Base-by-base conservation (phyloP, 2,797 vertebrate species). In the Alauda arvensis region DNA sequence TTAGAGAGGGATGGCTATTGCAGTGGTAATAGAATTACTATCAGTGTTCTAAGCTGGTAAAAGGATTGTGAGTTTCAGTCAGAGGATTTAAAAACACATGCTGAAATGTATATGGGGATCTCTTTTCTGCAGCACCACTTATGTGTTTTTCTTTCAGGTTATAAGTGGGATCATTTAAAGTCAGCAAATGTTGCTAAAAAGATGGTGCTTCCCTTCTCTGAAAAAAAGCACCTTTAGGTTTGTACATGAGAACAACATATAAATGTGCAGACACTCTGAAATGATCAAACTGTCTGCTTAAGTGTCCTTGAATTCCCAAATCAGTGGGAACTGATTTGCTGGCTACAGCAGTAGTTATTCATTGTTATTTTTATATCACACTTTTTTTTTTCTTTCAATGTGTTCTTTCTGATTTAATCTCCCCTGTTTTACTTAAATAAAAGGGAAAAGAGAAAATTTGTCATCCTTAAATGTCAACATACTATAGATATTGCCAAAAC, bases 11-110 rank as follows among this genome's bases (percentile, higher is more conserved):
- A 91, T 88, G 90, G 92, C 74, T 87, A 76, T 88, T 91, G 80
- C 86, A 56, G 71, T 55, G 77, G 87, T 95, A 90, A 91, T 91
- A 91, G 91, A 96, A 96, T 96, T 94, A 94, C 78, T 95, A 77
- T 91, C 93, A 69, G 28, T 84, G 88, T 96, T 92, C 89, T 81
- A 63, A 90, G 94, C 86, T 91, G 81, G 94, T 91, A 88, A 95
- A 95, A 94, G 86, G 91, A 94, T 91, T 93, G 91, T 66, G 85
- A 83, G 69, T 80, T 96, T 95, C 84, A 92, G 90, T 90, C 76
- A 92, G 85, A 94, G 90, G 91, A 94, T 94, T 95, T 89, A 87
- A 85, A 96, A 93, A 93, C 70, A 78, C 74, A 79, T 40, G 69
- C 72, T 93, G 90, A 90, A 94, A 96, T 83, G 34, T 77, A 91